Conservation (phyloP, 1,140 invertebrate genomes). For the Drosophila erecta region DNA sequence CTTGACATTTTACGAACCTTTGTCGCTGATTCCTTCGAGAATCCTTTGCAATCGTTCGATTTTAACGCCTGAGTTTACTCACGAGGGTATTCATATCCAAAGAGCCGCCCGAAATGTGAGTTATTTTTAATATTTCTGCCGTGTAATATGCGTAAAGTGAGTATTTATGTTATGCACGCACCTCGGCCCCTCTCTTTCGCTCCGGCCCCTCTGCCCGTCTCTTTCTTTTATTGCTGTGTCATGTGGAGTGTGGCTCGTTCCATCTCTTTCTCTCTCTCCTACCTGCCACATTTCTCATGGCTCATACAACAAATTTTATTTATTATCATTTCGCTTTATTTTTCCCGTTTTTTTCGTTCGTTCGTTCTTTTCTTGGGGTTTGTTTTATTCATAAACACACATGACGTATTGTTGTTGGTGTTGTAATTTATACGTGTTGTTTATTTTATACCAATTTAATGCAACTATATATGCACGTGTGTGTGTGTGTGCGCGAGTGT, state of each 20-base stretch:
- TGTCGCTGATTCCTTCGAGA: not conserved
- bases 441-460: constrained; percentile 82
- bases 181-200: not conserved
- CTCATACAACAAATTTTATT: constrained; percentile 44
- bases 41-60: constrained; percentile 6
- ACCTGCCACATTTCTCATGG: constrained; percentile 62
- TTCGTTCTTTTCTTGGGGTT: constrained; percentile 25
- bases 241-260: not conserved
- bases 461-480: constrained; percentile 51
- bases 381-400: constrained; percentile 64
- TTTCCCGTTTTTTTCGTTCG: not conserved
- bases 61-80: constrained; percentile 7
- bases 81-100: constrained; percentile 28
- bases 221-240: not conserved
- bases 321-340: constrained; percentile 43
- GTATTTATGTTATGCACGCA: constrained; percentile 57
- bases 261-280: constrained; percentile 8
- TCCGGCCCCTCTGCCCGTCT: not conserved
- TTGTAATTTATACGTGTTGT: constrained; percentile 79
- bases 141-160: constrained; percentile 60
- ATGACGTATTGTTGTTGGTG: constrained; percentile 44
- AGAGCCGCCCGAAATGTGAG: constrained; percentile 36
- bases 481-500: constrained; percentile 20
- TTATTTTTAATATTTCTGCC: constrained; percentile 48
- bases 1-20: constrained; percentile 4